phyloP scores from a whole-genome alignment of 2,113 vertebrate species.

The Protobothrops mucrosquamatus region DNA sequence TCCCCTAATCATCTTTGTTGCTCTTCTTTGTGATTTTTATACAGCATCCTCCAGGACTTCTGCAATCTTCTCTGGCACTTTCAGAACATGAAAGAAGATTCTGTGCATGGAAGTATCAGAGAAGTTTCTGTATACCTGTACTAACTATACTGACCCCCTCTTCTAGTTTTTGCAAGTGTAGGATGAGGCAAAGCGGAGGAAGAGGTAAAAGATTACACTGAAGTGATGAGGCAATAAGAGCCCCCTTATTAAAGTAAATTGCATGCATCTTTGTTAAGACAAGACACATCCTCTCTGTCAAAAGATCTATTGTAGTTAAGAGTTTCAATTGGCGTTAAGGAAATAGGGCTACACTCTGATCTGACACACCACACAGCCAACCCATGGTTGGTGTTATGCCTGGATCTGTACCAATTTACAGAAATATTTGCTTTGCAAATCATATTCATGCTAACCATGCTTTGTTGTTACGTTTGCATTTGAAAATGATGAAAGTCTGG shows the following conservation, averaged over 20 bases:
- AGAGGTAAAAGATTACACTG: background rate
- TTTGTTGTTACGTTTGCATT: background rate
- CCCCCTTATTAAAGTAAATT: background rate
- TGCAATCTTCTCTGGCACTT: background rate
- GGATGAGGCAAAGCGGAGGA: background rate
- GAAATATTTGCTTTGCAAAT: background rate
- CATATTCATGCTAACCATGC: background rate
- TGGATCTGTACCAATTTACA: background rate
- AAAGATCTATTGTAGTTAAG: background rate
- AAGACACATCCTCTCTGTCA: background rate
- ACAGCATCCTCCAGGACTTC: background rate
- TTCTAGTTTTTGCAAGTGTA: background rate
- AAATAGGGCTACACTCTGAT: background rate
- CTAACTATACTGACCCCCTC: background rate
- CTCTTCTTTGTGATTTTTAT: background rate
- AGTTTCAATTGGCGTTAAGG: background rate
- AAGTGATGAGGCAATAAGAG: background rate
- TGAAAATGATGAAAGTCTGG: background rate
- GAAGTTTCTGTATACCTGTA: background rate
- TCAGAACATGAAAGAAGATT: background rate
- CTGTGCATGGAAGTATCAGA: background rate
- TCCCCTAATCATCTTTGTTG: too few relatives aligned
- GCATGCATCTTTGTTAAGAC: background rate
- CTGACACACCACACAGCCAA: background rate
- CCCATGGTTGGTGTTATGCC: background rate